Base-by-base conservation (phyloP, 2,113 vertebrate species). In the Eira barbara region DNA sequence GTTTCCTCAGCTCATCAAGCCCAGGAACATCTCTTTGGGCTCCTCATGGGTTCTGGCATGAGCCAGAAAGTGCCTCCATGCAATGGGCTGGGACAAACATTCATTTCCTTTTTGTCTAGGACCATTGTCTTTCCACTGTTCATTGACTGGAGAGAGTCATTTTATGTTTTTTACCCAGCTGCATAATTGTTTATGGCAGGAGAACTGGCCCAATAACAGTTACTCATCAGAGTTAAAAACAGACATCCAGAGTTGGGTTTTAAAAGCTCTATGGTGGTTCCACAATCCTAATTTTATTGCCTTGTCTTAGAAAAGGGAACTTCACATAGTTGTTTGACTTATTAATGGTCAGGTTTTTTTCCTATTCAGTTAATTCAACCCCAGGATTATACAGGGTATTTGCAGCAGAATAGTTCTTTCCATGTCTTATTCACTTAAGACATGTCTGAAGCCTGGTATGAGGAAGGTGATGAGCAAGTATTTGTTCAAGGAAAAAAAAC, bases 321-420 rank as follows among this genome's bases (percentile, higher is more conserved):
- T 34, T 81, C 39, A 91, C 73, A 87, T 10, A 91, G 34, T 73
- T 76, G 57, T 34, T 81, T 81, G 29, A 93, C 42, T 91, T 82
- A 74, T 39, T 80, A 91, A 95, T 88, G 13, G 52, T 88, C 61
- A 91, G 45, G 39, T 63, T 96, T 83, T 78, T 78, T 95, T 88
- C 45, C 45, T 94, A 34, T 23, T 83, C 42, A 87, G 14, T 63
- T 80, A 95, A 65, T 63, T 85, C 71, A 85, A 31, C 36, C 67
- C 36, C 21, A 65, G n/a, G 36, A 83, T 91, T 25, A 83, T 2
- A 36, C 21, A 20, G 3, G 23, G 12, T 49, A 45, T 71, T 69
- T 91, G 76, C 45, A 69, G 82, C 45, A 34, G 57, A 59, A 59
- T 20, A 31, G 8, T 34, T 78, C 59, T 95, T 63, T 65, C 63